Percentiles rank a stretch among this genome's conserved stretches.
Conservation (phyloP, 2,797 vertebrate genomes). For the Ibycter americanus region DNA sequence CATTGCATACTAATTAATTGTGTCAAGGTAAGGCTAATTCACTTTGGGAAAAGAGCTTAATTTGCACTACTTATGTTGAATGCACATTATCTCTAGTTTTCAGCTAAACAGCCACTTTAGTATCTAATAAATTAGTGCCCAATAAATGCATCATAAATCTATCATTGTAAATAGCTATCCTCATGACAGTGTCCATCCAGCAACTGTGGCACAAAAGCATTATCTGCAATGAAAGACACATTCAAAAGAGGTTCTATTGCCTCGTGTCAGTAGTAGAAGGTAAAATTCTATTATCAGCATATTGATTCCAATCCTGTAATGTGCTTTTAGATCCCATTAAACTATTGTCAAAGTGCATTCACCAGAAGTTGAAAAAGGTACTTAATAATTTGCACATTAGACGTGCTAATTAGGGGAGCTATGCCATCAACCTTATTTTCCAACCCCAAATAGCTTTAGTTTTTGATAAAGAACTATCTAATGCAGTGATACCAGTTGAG, state of each 20-base stretch:
- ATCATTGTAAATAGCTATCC: conserved; percentile 48
- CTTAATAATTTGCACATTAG: conserved; percentile 72
- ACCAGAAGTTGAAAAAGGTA: conserved; percentile 65
- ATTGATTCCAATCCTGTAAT: conserved; percentile 65
- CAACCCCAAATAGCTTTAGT: not conserved
- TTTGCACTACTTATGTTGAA: conserved; percentile 23
- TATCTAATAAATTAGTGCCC: conserved; percentile 48
- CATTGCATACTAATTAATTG: not conserved
- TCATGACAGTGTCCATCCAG: conserved; percentile 16
- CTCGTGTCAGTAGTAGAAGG: conserved; percentile 26
- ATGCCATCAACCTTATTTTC: conserved; percentile 52
- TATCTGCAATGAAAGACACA: conserved; percentile 52
- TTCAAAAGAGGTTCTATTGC: conserved; percentile 12
- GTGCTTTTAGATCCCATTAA: conserved; percentile 69
- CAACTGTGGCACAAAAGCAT: conserved; percentile 27
- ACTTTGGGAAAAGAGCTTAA: conserved; percentile 48
- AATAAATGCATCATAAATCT: conserved; percentile 62
- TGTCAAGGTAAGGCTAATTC: conserved; percentile 55
- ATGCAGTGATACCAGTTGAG: not conserved
- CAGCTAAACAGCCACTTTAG: conserved; percentile 65
- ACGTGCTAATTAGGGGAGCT: conserved; percentile 59
- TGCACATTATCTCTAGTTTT: conserved; percentile 44
- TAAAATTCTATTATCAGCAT: conserved; percentile 40
- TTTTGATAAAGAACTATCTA: conserved; percentile 31
- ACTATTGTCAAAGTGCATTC: conserved; percentile 65